A percentile compares a stretch with the other conserved stretches of the same genome.
phyloP scores from a whole-genome alignment of 2,888 invertebrate species.

The Zygogramma bicolorata region DNA sequence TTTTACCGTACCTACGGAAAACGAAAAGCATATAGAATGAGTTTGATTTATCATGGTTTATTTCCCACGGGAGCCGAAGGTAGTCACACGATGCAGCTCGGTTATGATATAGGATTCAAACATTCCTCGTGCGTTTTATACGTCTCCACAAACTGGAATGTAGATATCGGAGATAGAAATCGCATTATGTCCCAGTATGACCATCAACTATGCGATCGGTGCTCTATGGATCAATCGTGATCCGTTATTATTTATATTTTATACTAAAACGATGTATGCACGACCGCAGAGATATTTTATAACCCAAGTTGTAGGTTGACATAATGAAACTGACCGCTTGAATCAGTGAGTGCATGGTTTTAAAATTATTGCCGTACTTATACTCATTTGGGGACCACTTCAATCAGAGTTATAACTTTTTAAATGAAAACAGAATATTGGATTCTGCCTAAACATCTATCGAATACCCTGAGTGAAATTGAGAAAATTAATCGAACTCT shows the following conservation, averaged over 20 bases:
- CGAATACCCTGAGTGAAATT: too few species aligned
- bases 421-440: too few species aligned
- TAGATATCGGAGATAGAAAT: slow-evolving; percentile 40
- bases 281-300: background rate
- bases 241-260: slow-evolving; percentile 43
- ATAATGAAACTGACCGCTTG: background rate
- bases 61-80: slow-evolving; percentile 54
- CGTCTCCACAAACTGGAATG: slow-evolving; percentile 33
- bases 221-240: slow-evolving; percentile 47
- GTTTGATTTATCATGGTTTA: slow-evolving; percentile 48
- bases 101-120: slow-evolving; percentile 41
- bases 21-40: slow-evolving; percentile 5
- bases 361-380: background rate
- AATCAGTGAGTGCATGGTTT: background rate
- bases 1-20: slow-evolving; percentile 1
- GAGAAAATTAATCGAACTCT: too few species aligned
- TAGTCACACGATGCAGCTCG: slow-evolving; percentile 44
- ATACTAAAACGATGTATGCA: slow-evolving; percentile 3
- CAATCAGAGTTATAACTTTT: too few species aligned
- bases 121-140: slow-evolving; percentile 38
- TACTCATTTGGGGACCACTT: too few species aligned
- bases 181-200: slow-evolving; percentile 42
- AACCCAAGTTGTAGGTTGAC: background rate
- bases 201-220: slow-evolving; percentile 37
- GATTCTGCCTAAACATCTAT: too few species aligned